Conservation (phyloP, 2,113 vertebrate genomes). For the Rhizomys pruinosus region DNA sequence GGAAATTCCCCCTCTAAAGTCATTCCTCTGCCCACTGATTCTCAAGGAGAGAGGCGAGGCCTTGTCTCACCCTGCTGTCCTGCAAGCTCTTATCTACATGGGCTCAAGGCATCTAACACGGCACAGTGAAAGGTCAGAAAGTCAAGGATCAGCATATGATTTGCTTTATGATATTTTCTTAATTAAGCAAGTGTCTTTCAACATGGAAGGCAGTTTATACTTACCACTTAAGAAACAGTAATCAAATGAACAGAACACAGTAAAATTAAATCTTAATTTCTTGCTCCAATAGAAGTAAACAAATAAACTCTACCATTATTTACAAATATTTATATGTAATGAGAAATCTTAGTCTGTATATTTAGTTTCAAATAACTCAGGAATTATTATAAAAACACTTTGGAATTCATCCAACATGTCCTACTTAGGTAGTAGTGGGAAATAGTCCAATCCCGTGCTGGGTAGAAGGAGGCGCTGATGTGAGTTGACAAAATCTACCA, state of each 20-base stretch:
- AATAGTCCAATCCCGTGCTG: not conserved
- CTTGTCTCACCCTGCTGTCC: not conserved
- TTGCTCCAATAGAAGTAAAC: not conserved
- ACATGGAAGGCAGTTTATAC: constrained; percentile 1
- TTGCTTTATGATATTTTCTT: not conserved
- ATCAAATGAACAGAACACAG: constrained; percentile 21
- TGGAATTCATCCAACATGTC: not conserved
- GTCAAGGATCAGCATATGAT: not conserved
- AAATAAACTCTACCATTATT: not conserved
- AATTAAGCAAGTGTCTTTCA: not conserved
- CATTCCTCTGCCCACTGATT: not conserved
- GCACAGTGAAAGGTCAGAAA: not conserved
- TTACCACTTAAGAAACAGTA: constrained; percentile 3
- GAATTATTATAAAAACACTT: constrained; percentile 10
- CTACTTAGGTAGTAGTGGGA: not conserved
- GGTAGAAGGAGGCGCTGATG: constrained; percentile 17
- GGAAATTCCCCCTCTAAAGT: not conserved
- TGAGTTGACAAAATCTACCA: constrained; percentile 50
- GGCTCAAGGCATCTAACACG: fast-evolving
- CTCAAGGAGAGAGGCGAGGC: not conserved
- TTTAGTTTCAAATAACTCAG: constrained; percentile 5
- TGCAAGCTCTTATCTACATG: not conserved
- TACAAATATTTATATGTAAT: not conserved
- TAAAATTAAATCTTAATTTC: constrained; percentile 20
- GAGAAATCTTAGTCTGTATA: not conserved